phyloP scores from a whole-genome alignment of 2,888 invertebrate species.

The Ophioninae sp. region DNA sequence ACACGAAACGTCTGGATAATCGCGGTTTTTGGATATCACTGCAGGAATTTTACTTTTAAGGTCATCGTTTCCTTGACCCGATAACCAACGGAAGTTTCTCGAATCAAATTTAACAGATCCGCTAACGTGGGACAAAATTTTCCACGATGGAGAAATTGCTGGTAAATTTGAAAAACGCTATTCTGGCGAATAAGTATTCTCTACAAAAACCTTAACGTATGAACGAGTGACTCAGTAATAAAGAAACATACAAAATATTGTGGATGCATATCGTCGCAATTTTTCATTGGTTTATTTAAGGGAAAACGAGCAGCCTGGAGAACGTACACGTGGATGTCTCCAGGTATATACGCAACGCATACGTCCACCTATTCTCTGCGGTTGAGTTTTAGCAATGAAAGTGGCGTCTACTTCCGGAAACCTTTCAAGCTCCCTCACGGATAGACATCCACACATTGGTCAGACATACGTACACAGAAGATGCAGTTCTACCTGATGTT shows the following conservation, averaged over 20 bases:
- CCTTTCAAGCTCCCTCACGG: slow-evolving; percentile 38
- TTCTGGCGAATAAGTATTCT: too few relatives aligned
- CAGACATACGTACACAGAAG: slow-evolving; percentile 15
- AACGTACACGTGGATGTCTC: not conserved
- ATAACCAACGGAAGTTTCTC: not conserved
- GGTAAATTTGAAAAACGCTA: not conserved
- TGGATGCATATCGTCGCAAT: not conserved
- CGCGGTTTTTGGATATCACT: not conserved
- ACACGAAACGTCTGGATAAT: not conserved
- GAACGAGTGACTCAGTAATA: too few relatives aligned
- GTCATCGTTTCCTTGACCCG: not conserved
- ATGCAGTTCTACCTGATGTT: slow-evolving; percentile 52
- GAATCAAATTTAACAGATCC: not conserved
- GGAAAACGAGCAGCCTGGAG: slow-evolving; percentile 6
- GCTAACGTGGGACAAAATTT: not conserved
- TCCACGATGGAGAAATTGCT: not conserved
- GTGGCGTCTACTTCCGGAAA: slow-evolving; percentile 8
- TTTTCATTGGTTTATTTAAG: not conserved
- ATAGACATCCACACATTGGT: slow-evolving; percentile 10
- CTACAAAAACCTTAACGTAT: too few relatives aligned
- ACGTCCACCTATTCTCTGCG: not conserved
- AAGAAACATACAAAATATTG: not conserved
- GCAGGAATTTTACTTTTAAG: not conserved
- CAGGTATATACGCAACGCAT: not conserved
- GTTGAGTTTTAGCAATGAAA: slow-evolving; percentile 34